Evolutionary conservation across 92 coral and sea anemone species (phyloP).

Genomic region (Pocillopora grandis): DNA sequence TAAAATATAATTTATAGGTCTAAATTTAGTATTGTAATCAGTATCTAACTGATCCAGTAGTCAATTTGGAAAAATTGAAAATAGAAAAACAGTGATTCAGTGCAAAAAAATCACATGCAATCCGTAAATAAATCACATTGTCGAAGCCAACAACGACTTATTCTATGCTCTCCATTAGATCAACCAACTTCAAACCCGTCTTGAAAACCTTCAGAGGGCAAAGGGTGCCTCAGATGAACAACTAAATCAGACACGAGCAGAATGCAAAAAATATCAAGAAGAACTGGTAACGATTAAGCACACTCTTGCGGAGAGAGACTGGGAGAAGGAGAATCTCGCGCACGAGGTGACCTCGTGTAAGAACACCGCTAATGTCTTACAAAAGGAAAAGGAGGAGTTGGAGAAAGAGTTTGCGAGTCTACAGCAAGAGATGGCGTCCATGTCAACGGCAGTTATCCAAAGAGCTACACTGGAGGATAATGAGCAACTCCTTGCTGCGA

Average conservation of each 20-base stretch:
- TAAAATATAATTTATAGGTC: no score
- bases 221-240: slow-evolving; percentile 47
- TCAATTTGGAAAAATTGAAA: no score
- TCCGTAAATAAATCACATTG: no score
- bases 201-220: slow-evolving; percentile 4
- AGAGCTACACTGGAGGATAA: slow-evolving; percentile 13
- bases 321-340: slow-evolving; percentile 67
- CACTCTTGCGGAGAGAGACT: slow-evolving; percentile 64
- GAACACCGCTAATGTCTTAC: slow-evolving; percentile 42
- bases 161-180: slow-evolving; percentile 29
- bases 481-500: slow-evolving; percentile 35
- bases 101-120: no score
- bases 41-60: no score
- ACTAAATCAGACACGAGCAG: slow-evolving; percentile 38
- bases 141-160: neutral
- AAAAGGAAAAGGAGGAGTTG: slow-evolving; percentile 44
- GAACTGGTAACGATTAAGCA: slow-evolving; percentile 46
- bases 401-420: slow-evolving; percentile 45
- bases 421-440: slow-evolving; percentile 46
- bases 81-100: no score
- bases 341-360: slow-evolving; percentile 52
- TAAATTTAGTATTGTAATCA: no score
- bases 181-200: slow-evolving; percentile 21
- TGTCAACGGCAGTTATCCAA: slow-evolving; percentile 6
- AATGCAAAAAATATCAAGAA: slow-evolving; percentile 58